A percentile compares a stretch with the other conserved stretches of the same genome.
Evolutionary conservation across 2,113 vertebrate genomes (phyloP).

Genomic region (Saiga tatarica): DNA sequence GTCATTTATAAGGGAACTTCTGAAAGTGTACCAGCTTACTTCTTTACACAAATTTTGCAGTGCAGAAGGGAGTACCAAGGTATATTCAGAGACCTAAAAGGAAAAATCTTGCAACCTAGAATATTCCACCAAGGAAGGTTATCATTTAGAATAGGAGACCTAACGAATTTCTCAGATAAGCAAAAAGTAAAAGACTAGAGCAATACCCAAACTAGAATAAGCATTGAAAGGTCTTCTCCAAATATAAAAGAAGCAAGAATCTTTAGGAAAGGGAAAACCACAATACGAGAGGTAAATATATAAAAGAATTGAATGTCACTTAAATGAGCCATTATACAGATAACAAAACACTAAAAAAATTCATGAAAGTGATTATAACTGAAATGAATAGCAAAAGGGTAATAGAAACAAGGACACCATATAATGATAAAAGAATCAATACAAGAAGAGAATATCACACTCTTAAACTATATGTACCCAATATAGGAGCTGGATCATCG

Average conservation of each 20-base stretch:
- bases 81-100: not conserved
- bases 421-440: not conserved
- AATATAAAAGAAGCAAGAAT: not conserved
- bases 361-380: not conserved
- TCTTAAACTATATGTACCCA: not conserved
- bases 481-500: not conserved
- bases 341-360: not conserved
- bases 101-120: not conserved
- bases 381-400: not conserved
- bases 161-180: not conserved
- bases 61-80: not conserved
- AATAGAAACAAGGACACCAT: not conserved
- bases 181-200: not conserved
- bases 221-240: not conserved
- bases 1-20: not conserved
- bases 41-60: not conserved
- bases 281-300: not conserved
- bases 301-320: not conserved
- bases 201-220: not conserved
- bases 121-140: not conserved
- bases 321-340: not conserved
- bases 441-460: not conserved
- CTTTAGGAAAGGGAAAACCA: not conserved
- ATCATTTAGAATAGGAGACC: not conserved
- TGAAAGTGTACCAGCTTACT: not conserved